Evolutionary conservation across 2,888 invertebrate species (phyloP), one percentile per base, ranked within the genome.

Genomic region (Anthophora plumipes): DNA sequence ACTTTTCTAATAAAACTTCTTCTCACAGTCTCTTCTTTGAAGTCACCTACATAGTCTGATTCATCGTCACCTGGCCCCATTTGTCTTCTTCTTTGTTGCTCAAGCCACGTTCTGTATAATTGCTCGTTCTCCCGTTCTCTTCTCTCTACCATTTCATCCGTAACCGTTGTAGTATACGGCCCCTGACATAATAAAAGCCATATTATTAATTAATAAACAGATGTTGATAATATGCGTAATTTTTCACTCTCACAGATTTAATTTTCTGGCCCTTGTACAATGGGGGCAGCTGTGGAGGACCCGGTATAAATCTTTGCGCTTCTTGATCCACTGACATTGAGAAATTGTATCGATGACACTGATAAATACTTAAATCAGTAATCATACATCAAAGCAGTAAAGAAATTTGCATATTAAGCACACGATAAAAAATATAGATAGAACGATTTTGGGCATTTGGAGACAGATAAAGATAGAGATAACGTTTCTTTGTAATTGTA

Each of bases 1-100:
- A 95, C 95, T 90, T 95, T 95, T 91, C 94, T 90, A 9, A 94
- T 85, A 71, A 94, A 94, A 31, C 67, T 85, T 55, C 92, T 87
- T 46, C 94, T 89, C 41, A 94, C 84, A 63, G 80, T 70, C 0
- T 68, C 70, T 25, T 88, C 55, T 59, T 90, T 91, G 67, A 92
- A 92, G 37, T 91, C 90, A 4, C 87, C 91, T 6, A 84, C 48
- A 43, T 90, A 92, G 0, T 90, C 89, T 0, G 66, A 39, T 6
- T 61, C 85, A 0, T 82, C 78, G 0, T 80, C 83, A 8, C 82
- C 64, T 0, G 70, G 68, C 1, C 50, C 20, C 72, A 82, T 78
- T 22, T 77, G 71, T 52, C 82, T 82, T 39, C 86, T 85, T 57
- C 87, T 84, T 43, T 90, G 89, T 17, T 89, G 86, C 1, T 83